A percentile compares a stretch with the other conserved stretches of the same genome.
Evolutionary conservation across 2,797 vertebrate species (phyloP).

Genomic region (Sebastes minor): DNA sequence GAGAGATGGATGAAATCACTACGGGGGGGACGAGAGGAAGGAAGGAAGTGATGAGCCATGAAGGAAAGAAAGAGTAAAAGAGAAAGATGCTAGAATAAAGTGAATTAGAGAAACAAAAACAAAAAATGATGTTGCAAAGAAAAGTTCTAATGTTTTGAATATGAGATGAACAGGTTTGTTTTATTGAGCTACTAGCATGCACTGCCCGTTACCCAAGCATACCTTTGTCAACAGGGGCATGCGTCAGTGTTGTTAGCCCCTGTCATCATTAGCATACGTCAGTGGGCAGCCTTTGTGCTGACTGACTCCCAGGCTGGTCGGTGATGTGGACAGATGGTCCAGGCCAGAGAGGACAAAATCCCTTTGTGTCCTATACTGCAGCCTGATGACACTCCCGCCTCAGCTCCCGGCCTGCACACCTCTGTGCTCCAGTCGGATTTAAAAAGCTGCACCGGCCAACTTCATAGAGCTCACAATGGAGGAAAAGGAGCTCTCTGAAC

Average conservation of each 20-base stretch:
- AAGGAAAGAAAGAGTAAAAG: background rate
- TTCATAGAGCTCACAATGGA: background rate
- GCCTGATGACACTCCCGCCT: slow-evolving; percentile 11
- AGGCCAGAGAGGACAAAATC: slow-evolving; percentile 35
- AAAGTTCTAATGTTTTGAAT: background rate
- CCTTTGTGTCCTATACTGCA: slow-evolving; percentile 29
- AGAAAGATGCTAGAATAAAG: background rate
- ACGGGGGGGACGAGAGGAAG: background rate
- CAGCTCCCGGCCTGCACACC: background rate
- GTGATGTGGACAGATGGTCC: slow-evolving; percentile 66
- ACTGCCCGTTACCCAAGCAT: background rate
- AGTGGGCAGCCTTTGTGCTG: slow-evolving; percentile 36
- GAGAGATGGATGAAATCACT: slow-evolving; percentile 17
- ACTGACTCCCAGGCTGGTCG: slow-evolving; percentile 7
- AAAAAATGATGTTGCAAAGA: background rate
- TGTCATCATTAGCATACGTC: slow-evolving; percentile 51
- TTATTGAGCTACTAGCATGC: background rate
- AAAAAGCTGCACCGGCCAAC: background rate
- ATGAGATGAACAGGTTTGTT: background rate
- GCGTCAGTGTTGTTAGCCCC: background rate
- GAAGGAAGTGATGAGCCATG: background rate
- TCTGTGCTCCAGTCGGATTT: background rate
- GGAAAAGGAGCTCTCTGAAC: background rate
- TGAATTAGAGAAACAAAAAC: background rate
- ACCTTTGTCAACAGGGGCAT: background rate